A percentile compares a stretch with the other conserved stretches of the same genome.
phyloP scores from a whole-genome alignment of 2,797 vertebrate genomes.

The Melopsittacus undulatus region DNA sequence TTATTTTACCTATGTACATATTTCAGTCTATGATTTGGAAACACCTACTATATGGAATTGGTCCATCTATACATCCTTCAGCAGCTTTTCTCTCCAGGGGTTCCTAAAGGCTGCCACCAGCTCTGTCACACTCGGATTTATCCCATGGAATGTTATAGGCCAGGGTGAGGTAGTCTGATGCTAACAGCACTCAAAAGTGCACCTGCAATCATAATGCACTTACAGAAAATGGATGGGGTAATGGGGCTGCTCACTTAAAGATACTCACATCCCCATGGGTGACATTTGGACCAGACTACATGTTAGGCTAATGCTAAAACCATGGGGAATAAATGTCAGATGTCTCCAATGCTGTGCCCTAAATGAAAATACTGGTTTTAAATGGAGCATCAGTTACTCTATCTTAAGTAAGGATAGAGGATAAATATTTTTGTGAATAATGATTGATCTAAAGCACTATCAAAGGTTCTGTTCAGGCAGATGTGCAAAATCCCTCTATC shows the following conservation, averaged over 20 bases:
- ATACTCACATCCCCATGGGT: background rate
- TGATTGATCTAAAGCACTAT: background rate
- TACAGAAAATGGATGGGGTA: background rate
- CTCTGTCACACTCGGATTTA: background rate
- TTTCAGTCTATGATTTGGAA: background rate
- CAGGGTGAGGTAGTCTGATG: background rate
- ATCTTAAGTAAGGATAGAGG: background rate
- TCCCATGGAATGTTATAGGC: background rate
- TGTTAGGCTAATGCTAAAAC: background rate
- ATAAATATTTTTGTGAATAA: background rate
- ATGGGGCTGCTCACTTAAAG: background rate
- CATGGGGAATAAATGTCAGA: background rate
- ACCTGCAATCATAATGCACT: background rate
- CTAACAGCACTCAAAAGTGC: background rate
- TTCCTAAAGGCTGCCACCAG: background rate
- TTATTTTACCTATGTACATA: background rate
- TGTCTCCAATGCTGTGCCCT: background rate
- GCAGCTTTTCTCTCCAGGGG: background rate
- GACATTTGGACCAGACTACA: background rate
- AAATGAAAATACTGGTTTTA: background rate
- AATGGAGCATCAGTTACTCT: background rate
- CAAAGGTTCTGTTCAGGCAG: background rate
- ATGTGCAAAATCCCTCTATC: background rate
- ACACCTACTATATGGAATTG: background rate
- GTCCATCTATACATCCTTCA: background rate